These are phyloP conservation scores for Paragorgia papillata DNA, from an alignment of 92 coral and sea anemone genomes.

Conservation along the genomic window DNA sequence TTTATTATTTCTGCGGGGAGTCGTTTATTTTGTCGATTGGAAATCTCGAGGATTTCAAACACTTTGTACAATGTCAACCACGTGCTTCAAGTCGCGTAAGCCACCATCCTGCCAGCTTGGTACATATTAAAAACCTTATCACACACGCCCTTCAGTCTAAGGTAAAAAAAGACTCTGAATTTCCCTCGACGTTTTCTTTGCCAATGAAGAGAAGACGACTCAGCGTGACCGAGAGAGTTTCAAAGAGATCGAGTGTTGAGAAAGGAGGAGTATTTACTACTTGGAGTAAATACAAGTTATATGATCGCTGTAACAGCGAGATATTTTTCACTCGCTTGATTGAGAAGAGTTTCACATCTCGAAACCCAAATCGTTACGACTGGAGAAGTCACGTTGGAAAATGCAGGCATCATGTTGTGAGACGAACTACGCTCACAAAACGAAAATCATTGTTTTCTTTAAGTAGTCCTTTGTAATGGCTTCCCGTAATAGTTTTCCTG, in stretches of 20 bases:
- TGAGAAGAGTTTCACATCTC: background rate
- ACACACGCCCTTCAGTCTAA: background rate
- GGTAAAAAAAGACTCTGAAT: background rate
- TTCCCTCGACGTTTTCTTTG: background rate
- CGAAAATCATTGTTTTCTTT: background rate
- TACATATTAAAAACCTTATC: background rate
- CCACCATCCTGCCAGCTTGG: background rate
- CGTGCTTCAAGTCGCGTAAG: background rate
- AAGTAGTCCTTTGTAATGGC: background rate
- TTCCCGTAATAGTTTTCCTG: background rate
- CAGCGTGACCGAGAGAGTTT: background rate
- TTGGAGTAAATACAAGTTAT: background rate
- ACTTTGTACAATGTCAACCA: background rate
- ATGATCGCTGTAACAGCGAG: background rate
- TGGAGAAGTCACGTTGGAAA: background rate
- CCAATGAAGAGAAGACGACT: background rate
- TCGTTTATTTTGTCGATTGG: conserved; percentile 18
- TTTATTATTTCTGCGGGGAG: conserved; percentile 10
- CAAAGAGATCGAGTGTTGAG: background rate
- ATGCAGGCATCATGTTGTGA: background rate
- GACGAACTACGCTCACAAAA: background rate
- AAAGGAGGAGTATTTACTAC: background rate
- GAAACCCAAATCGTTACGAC: background rate
- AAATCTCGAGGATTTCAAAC: conserved; percentile 25
- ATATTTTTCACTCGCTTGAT: conserved; percentile 2